These are phyloP conservation scores for Ceyx melanurus DNA, from an alignment of 2,113 vertebrate species.

Conservation along the genomic window DNA sequence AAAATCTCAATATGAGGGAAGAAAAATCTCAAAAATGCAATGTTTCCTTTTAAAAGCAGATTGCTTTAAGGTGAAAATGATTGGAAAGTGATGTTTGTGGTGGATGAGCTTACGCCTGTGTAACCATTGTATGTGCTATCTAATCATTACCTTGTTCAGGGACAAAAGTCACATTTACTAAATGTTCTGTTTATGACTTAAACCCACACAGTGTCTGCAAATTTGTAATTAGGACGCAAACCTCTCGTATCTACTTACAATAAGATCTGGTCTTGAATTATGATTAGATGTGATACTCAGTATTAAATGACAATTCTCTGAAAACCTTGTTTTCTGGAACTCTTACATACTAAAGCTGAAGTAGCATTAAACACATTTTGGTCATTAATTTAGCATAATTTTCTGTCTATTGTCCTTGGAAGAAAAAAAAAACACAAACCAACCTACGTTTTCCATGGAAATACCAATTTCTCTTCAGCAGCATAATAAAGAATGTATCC, in stretches of 20 bases:
- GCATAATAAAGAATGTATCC: neutral
- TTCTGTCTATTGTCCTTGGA: slow-evolving; percentile 34
- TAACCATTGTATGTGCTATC: neutral
- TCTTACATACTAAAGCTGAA: slow-evolving; percentile 45
- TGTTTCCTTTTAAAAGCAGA: neutral
- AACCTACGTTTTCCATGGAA: slow-evolving; percentile 10
- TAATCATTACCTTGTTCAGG: slow-evolving; percentile 16
- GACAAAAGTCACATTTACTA: slow-evolving; percentile 59
- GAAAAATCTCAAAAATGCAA: neutral
- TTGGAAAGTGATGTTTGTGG: neutral
- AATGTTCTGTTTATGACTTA: slow-evolving; percentile 55
- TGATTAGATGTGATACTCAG: slow-evolving; percentile 16
- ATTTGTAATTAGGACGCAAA: slow-evolving; percentile 64
- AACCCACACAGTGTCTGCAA: slow-evolving; percentile 37
- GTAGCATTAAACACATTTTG: slow-evolving; percentile 20
- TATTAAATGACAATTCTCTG: slow-evolving; percentile 38
- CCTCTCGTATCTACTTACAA: slow-evolving; percentile 46
- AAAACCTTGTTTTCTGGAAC: slow-evolving; percentile 47
- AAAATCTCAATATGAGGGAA: neutral
- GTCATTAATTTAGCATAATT: slow-evolving; percentile 40
- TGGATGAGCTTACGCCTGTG: neutral
- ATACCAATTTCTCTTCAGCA: slow-evolving; percentile 8
- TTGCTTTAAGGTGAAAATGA: neutral
- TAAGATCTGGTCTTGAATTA: slow-evolving; percentile 46
- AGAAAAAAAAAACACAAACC: neutral